These are phyloP conservation scores for Pomacea maculata DNA, from an alignment of 1,140 invertebrate genomes.

Conservation along the genomic window DNA sequence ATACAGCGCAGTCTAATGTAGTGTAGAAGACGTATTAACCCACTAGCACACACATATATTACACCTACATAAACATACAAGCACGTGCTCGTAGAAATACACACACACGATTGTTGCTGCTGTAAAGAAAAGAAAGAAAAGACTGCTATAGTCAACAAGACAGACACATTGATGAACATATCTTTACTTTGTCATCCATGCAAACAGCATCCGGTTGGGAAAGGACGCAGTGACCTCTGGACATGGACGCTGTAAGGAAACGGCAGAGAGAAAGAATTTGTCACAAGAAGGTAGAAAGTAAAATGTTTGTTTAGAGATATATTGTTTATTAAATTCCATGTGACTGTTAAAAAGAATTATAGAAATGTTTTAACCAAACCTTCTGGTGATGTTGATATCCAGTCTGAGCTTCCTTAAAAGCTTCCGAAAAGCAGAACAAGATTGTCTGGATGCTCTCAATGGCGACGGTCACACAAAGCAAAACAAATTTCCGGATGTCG, in stretches of 20 bases:
- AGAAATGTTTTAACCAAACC: too few species aligned
- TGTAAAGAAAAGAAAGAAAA: too few species aligned
- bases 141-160: too few species aligned
- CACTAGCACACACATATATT: background rate
- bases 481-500: constrained; percentile 9
- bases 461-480: background rate
- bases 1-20: too few species aligned
- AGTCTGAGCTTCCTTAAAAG: background rate
- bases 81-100: background rate
- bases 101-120: too few species aligned
- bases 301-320: too few species aligned
- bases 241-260: constrained; percentile 77
- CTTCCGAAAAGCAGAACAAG: constrained; percentile 15
- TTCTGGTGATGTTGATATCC: too few species aligned
- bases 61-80: background rate
- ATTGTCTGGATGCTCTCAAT: background rate
- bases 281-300: too few species aligned
- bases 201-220: constrained; percentile 84
- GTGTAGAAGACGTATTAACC: too few species aligned
- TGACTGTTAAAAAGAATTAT: too few species aligned
- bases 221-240: constrained; percentile 88
- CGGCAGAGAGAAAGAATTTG: background rate
- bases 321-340: too few species aligned
- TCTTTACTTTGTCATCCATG: constrained; percentile 83
- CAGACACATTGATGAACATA: too few species aligned